Base-by-base conservation (phyloP, 1,140 invertebrate genomes). In the Archivesica marissinica region DNA sequence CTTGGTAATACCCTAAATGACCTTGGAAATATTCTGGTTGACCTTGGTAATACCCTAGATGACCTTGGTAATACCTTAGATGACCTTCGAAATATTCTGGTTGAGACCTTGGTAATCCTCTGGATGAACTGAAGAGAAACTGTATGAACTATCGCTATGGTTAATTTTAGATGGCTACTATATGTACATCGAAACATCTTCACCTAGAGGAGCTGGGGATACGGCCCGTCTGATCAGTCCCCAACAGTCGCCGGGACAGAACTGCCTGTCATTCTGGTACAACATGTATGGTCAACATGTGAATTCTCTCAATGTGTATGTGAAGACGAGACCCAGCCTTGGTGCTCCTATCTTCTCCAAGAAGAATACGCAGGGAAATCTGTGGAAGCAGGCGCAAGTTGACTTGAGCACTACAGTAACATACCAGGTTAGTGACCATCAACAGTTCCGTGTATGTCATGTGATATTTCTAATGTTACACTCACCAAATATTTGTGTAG, bases 281-380 rank as follows among this genome's bases (percentile, higher is more conserved):
- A 96, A 97, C 89, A 97, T 97, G 97, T 97, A 95, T 89, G 97
- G 97, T 2, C 52, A 66, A 11, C 82, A 89, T 23, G 86, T 91
- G 2, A 89, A 88, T 11, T 81, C 77, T 0, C 87, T 93, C 0
- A 92, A 91, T 84, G 89, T 93, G 28, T 89, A 90, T 76, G 56
- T 87, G 23, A 87, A 88, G 56, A 77, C 70, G 35, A 75, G 84
- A 47, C 54, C 72, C 3, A 66, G 20, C 44, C 61, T 86, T 28
- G 88, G 89, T 4, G 25, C 77, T 15, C 82, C 87, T 15, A 75
- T 90, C 9, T 92, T 90, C 70, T 83, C 85, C 13, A 89, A 88
- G 68, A 87, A 78, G 17, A 90, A 90, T 28, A 90, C 90, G n/a
- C 91, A 93, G 68, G 92, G 92, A 25, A 77, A 90, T 30, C 35